A percentile compares a stretch with the other conserved stretches of the same genome.
phyloP scores from a whole-genome alignment of 1,140 invertebrate species.

The Hyles vespertilio region DNA sequence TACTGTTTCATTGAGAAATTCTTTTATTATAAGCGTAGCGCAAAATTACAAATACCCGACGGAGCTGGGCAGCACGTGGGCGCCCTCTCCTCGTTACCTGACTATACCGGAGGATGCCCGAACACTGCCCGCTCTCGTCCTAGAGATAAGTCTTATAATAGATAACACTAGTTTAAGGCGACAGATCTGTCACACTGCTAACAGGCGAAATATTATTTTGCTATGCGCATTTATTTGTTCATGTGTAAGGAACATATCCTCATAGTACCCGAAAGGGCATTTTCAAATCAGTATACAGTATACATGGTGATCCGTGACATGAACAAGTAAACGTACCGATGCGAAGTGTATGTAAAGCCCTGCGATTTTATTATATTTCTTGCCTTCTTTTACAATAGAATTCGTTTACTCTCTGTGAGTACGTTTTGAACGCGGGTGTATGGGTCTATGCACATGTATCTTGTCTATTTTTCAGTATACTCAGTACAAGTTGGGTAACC shows the following conservation, averaged over 20 bases:
- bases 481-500: constrained; percentile 8
- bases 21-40: constrained; percentile 61
- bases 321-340: constrained; percentile 9
- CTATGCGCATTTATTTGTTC: constrained; percentile 47
- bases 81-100: constrained; percentile 1
- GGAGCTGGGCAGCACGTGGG: constrained; percentile 21
- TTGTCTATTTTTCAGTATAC: no score
- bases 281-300: neutral
- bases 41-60: constrained; percentile 50
- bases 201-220: constrained; percentile 41
- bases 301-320: neutral
- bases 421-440: no score
- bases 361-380: constrained; percentile 23
- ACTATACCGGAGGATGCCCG: neutral
- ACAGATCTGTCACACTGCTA: constrained; percentile 62
- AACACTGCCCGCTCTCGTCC: constrained; percentile 6
- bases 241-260: constrained; percentile 4
- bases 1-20: constrained; percentile 35
- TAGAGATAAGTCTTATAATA: constrained; percentile 60
- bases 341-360: constrained; percentile 21
- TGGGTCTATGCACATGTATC: no score
- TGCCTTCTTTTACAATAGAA: neutral
- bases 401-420: no score
- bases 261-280: neutral
- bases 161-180: constrained; percentile 57